Evolutionary conservation across 2,113 vertebrate species (phyloP).

Genomic region (Melierax canorus): DNA sequence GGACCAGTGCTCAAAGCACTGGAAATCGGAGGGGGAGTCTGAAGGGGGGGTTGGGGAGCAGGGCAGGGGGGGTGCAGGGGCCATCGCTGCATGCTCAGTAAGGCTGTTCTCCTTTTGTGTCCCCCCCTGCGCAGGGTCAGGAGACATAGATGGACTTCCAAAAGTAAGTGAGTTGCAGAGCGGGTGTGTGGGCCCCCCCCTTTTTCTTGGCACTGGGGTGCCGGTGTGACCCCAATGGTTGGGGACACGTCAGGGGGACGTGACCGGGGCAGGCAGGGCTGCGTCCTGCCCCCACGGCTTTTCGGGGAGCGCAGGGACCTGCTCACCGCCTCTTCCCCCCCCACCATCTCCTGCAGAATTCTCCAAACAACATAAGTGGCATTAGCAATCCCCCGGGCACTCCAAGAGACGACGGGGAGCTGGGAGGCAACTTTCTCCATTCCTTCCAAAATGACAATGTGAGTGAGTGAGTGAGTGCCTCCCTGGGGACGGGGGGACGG

Average conservation of each 20-base stretch:
- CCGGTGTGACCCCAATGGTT: not conserved
- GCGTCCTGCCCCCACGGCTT: accelerated
- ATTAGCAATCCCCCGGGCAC: constrained; percentile 98
- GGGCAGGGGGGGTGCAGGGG: not conserved
- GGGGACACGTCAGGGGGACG: accelerated
- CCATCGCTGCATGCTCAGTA: not conserved
- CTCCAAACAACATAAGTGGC: constrained; percentile 99
- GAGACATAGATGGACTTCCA: constrained; percentile 98
- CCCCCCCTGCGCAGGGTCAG: constrained; percentile 80
- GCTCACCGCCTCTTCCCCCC: not conserved
- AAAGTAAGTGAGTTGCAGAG: constrained; percentile 81
- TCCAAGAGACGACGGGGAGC: constrained; percentile 93
- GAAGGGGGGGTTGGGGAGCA: not conserved
- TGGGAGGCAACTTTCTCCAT: constrained; percentile 98
- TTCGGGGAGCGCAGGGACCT: accelerated
- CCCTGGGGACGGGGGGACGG: not conserved
- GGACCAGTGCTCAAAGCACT: not conserved
- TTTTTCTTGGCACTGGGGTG: not conserved
- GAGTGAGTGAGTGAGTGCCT: constrained; percentile 82
- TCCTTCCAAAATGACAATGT: constrained; percentile 99
- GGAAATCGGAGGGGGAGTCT: not conserved
- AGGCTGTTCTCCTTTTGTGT: not conserved
- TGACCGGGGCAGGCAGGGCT: not conserved
- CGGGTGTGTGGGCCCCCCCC: not conserved
- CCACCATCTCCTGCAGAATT: constrained; percentile 80